Evolutionary conservation across 2,113 vertebrate species (phyloP).

Genomic region (Pituophis catenifer): DNA sequence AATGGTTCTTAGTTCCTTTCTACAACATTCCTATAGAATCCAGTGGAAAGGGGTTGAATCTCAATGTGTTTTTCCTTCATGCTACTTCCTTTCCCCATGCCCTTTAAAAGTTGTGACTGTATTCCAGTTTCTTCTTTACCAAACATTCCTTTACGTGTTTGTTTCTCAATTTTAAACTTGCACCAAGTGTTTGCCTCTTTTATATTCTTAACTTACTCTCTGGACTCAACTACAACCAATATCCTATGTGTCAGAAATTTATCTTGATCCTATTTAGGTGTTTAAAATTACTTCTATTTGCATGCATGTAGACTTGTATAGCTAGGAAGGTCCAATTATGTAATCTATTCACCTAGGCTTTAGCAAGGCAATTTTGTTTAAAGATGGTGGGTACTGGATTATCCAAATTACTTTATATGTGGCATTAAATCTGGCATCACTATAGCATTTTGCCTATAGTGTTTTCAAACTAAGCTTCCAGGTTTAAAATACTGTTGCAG

Average conservation of each 20-base stretch:
- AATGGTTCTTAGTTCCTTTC: neutral
- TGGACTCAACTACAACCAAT: neutral
- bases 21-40: neutral
- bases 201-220: neutral
- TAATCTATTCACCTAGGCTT: neutral
- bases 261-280: neutral
- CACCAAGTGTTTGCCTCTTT: neutral
- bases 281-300: neutral
- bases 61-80: neutral
- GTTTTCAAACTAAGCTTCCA: neutral
- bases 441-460: neutral
- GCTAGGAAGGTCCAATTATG: neutral
- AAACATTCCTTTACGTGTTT: neutral
- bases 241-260: neutral
- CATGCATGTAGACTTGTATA: neutral
- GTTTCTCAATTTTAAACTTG: neutral
- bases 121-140: neutral
- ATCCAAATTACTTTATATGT: neutral
- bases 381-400: neutral
- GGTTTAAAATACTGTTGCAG: neutral
- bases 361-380: neutral
- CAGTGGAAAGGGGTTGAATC: neutral
- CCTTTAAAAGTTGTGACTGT: neutral
- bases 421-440: no score
- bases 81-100: neutral